phyloP scores from a whole-genome alignment of 2,113 vertebrate genomes.

The Xenus cinereus region DNA sequence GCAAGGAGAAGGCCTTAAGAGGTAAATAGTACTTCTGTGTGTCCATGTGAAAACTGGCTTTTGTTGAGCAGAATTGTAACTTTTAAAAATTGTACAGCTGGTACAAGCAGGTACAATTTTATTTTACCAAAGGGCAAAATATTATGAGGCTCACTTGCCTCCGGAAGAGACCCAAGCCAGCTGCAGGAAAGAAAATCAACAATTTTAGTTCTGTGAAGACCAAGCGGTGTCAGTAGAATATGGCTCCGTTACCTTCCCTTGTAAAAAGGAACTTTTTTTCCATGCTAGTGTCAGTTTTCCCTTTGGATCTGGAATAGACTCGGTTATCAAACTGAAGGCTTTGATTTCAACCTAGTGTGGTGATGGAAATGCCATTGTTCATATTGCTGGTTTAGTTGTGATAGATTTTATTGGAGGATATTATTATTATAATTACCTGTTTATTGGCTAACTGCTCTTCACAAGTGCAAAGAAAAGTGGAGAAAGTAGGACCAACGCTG shows the following conservation, averaged over 20 bases:
- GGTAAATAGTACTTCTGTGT: neutral
- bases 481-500: neutral
- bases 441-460: neutral
- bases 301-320: neutral
- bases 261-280: neutral
- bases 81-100: neutral
- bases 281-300: fast-evolving
- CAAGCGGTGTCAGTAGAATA: too few species aligned
- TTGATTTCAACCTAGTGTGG: neutral
- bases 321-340: neutral
- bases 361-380: neutral
- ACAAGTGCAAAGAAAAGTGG: neutral
- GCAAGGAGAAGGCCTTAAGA: neutral
- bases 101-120: neutral
- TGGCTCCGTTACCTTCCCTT: neutral
- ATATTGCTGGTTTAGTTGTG: neutral
- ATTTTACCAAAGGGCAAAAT: neutral
- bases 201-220: neutral
- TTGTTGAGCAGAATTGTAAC: neutral
- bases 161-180: neutral
- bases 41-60: neutral
- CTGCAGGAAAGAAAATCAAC: neutral
- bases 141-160: neutral
- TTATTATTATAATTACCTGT: neutral
- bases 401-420: neutral